Conservation (phyloP, 1,140 invertebrate genomes). For the Lysiphlebus fabarum region DNA sequence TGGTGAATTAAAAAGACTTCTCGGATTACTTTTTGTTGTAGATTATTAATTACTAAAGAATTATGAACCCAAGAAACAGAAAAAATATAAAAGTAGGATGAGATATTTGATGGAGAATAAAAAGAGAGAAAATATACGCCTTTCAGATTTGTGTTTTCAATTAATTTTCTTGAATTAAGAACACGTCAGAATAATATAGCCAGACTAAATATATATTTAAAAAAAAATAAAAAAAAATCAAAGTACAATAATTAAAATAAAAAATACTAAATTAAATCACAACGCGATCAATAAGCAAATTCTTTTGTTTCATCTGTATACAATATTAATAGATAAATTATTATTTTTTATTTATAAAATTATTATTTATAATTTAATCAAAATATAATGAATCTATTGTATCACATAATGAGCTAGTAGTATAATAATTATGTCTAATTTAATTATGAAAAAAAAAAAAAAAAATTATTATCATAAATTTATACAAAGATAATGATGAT, state of each 20-base stretch:
- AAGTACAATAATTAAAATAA: background rate
- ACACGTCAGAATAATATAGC: slow-evolving; percentile 35
- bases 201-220: slow-evolving; percentile 18
- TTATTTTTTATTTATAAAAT: too few relatives aligned
- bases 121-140: slow-evolving; percentile 34
- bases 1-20: slow-evolving; percentile 54
- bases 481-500: background rate
- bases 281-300: too few relatives aligned
- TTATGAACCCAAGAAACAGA: slow-evolving; percentile 35
- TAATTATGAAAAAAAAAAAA: too few relatives aligned
- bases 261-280: background rate
- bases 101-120: slow-evolving; percentile 23
- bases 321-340: too few relatives aligned
- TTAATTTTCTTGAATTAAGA: slow-evolving; percentile 51
- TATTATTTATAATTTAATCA: too few relatives aligned
- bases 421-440: too few relatives aligned
- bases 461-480: too few relatives aligned
- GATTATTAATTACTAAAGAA: slow-evolving; percentile 56
- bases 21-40: slow-evolving; percentile 56
- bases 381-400: background rate
- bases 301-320: too few relatives aligned
- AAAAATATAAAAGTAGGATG: slow-evolving; percentile 9
- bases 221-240: background rate
- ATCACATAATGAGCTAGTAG: background rate
- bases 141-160: slow-evolving; percentile 50